Evolutionary conservation across 1,140 invertebrate species (phyloP).

Genomic region (Adelges cooleyi): DNA sequence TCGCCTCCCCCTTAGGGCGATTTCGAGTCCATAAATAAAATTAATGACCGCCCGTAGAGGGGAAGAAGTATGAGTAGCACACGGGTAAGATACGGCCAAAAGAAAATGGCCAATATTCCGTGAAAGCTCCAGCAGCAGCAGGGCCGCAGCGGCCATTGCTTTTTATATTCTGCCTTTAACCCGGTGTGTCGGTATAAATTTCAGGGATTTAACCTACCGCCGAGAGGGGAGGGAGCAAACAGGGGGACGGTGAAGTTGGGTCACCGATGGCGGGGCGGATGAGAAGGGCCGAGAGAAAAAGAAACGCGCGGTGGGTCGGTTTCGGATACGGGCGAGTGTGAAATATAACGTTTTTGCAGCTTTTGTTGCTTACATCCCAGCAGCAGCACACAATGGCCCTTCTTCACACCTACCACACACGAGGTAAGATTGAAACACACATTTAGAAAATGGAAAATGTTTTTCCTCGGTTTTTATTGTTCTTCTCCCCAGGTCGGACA

Average conservation of each 20-base stretch:
- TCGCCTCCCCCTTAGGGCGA: too few relatives aligned
- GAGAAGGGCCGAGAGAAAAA: neutral
- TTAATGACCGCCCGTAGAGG: conserved; percentile 23
- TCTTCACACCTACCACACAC: conserved; percentile 2
- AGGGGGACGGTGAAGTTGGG: neutral
- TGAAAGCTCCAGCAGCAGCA: neutral
- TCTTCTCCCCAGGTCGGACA: neutral
- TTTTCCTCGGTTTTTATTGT: neutral
- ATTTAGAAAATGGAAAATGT: conserved; percentile 15
- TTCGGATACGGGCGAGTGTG: conserved; percentile 8
- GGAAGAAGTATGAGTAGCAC: too few relatives aligned
- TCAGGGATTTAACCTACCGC: conserved; percentile 10
- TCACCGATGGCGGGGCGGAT: neutral
- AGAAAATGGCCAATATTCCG: conserved; percentile 23
- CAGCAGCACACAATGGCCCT: neutral
- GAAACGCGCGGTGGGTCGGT: neutral
- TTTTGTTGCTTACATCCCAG: conserved; percentile 1
- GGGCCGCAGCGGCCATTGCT: conserved; percentile 9
- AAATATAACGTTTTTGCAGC: conserved; percentile 24
- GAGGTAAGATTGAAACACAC: conserved; percentile 1
- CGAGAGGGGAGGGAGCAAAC: neutral
- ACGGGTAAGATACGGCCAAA: too few relatives aligned
- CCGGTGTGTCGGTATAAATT: conserved; percentile 24
- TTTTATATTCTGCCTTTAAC: conserved; percentile 28
- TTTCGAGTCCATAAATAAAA: conserved; percentile 22